A percentile compares a stretch with the other conserved stretches of the same genome.
Conservation (phyloP, 2,113 vertebrate species). For the Diphyllodes magnificus region DNA sequence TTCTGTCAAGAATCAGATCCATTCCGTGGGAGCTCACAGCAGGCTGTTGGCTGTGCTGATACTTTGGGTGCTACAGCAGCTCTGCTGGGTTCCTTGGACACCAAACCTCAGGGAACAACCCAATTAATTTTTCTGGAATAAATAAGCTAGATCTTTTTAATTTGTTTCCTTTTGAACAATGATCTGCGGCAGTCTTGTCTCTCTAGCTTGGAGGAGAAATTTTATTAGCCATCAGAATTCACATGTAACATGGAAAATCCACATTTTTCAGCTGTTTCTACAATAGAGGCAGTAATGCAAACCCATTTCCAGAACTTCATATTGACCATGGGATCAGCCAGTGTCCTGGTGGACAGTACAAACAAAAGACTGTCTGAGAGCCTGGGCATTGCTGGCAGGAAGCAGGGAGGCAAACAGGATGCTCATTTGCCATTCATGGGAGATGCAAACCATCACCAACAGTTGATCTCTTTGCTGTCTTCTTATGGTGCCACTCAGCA, state of each 20-base stretch:
- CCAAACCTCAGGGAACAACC: background rate
- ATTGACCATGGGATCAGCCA: background rate
- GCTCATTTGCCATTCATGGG: background rate
- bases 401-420: fast-evolving
- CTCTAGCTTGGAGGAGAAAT: background rate
- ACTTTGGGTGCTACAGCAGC: fast-evolving
- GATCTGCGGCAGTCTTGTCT: background rate
- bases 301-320: background rate
- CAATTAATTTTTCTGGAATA: background rate
- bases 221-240: background rate
- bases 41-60: background rate
- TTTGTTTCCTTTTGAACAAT: background rate
- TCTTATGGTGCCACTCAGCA: background rate
- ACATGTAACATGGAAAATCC: background rate
- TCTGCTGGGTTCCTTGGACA: background rate
- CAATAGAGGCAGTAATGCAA: background rate
- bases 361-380: background rate
- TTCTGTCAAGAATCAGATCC: background rate
- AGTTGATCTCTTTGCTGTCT: background rate
- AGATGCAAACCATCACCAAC: background rate
- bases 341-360: background rate
- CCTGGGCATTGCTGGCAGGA: background rate
- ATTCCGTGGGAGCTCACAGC: background rate
- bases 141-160: background rate
- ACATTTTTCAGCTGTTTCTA: background rate